A percentile compares a stretch with the other conserved stretches of the same genome.
Evolutionary conservation across 2,113 vertebrate genomes (phyloP).

Genomic region (Synodontis membranacea): DNA sequence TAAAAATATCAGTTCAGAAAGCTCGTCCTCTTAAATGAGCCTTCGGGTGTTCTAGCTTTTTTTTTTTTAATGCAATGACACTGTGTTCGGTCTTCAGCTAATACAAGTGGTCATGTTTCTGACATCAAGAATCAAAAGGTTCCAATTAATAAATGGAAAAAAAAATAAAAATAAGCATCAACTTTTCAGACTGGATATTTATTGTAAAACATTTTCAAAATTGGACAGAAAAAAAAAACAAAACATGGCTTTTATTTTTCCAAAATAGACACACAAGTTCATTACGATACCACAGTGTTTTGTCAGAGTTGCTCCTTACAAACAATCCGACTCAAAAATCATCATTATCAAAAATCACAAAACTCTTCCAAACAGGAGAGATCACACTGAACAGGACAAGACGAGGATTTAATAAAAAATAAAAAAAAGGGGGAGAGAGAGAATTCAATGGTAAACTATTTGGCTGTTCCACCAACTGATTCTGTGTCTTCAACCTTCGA

Average conservation of each 20-base stretch:
- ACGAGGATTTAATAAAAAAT: neutral
- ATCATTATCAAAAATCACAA: neutral
- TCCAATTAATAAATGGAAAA: constrained; percentile 57
- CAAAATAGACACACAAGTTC: constrained; percentile 34
- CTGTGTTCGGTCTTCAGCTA: neutral
- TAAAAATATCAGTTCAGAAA: neutral
- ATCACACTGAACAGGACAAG: neutral
- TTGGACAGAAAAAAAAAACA: neutral
- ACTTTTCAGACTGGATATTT: constrained; percentile 24
- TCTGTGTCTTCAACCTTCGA: neutral
- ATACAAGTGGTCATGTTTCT: neutral
- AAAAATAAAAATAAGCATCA: constrained; percentile 55
- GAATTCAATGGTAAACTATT: neutral
- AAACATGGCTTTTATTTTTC: constrained; percentile 47
- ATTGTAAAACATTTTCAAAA: constrained; percentile 32
- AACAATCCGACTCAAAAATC: neutral
- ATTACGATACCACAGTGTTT: constrained; percentile 50
- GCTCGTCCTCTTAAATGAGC: neutral
- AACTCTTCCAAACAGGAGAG: constrained; percentile 9
- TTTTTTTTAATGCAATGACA: neutral
- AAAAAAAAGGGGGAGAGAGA: neutral
- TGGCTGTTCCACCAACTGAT: neutral
- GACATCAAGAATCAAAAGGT: neutral
- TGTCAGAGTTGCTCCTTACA: constrained; percentile 18
- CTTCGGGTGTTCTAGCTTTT: too few species aligned